phyloP scores from a whole-genome alignment of 2,888 invertebrate genomes.

The Trichopria drosophilae region DNA sequence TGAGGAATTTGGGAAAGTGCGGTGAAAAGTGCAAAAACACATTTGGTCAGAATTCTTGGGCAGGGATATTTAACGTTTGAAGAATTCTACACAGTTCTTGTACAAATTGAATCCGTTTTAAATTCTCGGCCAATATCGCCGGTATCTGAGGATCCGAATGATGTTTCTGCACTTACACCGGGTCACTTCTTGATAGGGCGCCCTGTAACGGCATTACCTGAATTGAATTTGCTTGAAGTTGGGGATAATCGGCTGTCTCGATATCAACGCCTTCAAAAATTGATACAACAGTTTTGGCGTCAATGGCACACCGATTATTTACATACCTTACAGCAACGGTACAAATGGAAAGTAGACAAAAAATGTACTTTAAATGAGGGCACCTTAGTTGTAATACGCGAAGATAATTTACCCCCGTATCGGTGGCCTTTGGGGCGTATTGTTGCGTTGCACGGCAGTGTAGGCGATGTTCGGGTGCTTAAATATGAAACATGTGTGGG shows the following conservation, averaged over 20 bases:
- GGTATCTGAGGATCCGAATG: background rate
- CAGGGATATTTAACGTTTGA: conserved; percentile 4
- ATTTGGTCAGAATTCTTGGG: too few relatives aligned
- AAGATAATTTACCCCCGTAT: conserved; percentile 31
- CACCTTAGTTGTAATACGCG: conserved; percentile 29
- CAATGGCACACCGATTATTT: conserved; percentile 3
- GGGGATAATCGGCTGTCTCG: background rate
- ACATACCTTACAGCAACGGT: conserved; percentile 2
- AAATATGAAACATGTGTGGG: too few relatives aligned
- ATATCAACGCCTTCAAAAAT: background rate
- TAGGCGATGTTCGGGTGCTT: conserved; percentile 38
- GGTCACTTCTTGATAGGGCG: conserved; percentile 2
- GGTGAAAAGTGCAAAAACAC: too few relatives aligned
- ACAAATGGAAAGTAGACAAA: conserved; percentile 6
- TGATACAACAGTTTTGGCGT: conserved; percentile 12
- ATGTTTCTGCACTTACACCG: background rate
- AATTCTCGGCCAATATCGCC: conserved; percentile 6
- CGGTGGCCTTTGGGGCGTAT: conserved; percentile 39
- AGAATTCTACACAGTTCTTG: background rate
- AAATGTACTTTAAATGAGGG: too few relatives aligned
- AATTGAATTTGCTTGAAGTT: background rate
- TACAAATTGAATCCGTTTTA: background rate
- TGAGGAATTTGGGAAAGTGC: too few relatives aligned
- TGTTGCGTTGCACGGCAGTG: conserved; percentile 33
- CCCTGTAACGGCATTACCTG: background rate